A percentile compares a stretch with the other conserved stretches of the same genome.
Conservation (phyloP, 2,888 invertebrate genomes). For the Aethes cnicana region DNA sequence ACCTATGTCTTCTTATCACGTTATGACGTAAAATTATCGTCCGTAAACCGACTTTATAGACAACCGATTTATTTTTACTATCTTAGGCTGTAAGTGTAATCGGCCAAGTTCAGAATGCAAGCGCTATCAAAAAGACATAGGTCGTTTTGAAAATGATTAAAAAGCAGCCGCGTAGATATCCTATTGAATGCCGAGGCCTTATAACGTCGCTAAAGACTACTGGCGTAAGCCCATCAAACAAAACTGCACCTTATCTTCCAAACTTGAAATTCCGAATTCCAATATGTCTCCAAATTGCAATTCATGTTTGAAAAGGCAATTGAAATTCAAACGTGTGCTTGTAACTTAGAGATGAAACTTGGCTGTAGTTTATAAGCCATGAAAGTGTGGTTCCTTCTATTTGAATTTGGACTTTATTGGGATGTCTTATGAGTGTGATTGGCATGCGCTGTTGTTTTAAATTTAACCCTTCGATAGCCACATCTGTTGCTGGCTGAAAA, state of each 20-base stretch:
- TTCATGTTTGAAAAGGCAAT: not conserved
- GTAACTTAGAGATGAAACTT: slow-evolving; percentile 1
- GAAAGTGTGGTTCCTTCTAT: not conserved
- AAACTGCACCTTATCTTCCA: slow-evolving; percentile 2
- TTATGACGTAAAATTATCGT: no score
- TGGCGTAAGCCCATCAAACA: not conserved
- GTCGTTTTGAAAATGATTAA: no score
- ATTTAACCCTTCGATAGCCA: slow-evolving; percentile 19
- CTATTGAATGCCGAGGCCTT: no score
- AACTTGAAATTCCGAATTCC: not conserved
- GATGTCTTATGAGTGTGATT: not conserved
- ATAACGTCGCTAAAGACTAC: no score
- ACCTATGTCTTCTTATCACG: no score
- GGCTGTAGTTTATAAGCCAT: not conserved
- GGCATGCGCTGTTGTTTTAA: slow-evolving; percentile 1
- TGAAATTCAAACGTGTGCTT: not conserved
- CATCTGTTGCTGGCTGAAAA: slow-evolving; percentile 22
- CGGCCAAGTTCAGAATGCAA: no score
- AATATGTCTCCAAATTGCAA: not conserved
- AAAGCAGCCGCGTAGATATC: no score
- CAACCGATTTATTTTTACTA: no score
- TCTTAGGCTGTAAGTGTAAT: no score
- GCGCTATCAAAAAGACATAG: no score
- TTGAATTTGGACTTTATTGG: not conserved
- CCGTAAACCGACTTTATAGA: no score